A percentile compares a stretch with the other conserved stretches of the same genome.
phyloP scores from a whole-genome alignment of 2,888 invertebrate genomes.

The Tetropium fuscum region DNA sequence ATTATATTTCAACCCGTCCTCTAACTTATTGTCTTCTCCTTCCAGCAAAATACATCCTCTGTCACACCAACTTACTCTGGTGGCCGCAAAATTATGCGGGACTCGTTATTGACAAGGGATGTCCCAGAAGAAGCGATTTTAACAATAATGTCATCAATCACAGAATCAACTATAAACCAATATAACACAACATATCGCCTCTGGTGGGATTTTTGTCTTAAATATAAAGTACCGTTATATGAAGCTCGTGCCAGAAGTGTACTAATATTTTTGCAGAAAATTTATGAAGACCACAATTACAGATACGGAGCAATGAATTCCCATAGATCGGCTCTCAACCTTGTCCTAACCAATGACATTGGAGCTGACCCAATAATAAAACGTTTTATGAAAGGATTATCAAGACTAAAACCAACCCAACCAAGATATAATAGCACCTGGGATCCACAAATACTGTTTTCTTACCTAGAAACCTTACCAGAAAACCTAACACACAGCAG shows the following conservation, averaged over 20 bases:
- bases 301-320: neutral
- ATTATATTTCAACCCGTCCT: constrained; percentile 8
- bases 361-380: neutral
- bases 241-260: neutral
- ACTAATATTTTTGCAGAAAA: neutral
- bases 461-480: too few species aligned
- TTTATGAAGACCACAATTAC: neutral
- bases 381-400: neutral
- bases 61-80: constrained; percentile 21
- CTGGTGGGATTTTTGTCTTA: neutral
- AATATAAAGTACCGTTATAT: neutral
- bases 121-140: neutral
- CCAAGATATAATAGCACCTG: neutral
- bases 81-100: constrained; percentile 19
- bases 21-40: constrained; percentile 19
- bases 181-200: neutral
- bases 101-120: neutral
- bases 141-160: neutral
- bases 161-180: neutral
- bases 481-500: constrained; percentile 12
- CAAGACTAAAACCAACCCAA: neutral
- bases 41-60: constrained; percentile 24
- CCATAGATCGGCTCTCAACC: neutral
- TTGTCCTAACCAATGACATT: neutral
- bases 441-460: neutral